Conservation (phyloP, 2,888 invertebrate genomes). For the Myathropa florea region DNA sequence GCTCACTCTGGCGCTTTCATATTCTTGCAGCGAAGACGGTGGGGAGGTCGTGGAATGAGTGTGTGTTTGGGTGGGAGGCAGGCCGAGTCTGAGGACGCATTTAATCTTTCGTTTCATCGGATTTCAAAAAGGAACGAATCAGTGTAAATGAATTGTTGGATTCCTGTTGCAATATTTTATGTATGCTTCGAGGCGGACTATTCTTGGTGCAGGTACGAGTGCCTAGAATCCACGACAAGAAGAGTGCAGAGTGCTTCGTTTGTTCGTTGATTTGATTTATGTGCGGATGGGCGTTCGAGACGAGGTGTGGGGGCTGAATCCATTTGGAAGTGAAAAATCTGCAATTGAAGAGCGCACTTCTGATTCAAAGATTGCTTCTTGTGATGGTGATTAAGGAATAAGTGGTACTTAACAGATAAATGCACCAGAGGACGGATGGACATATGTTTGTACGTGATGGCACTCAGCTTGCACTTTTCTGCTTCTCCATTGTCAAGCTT, state of each 20-base stretch:
- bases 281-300: neutral
- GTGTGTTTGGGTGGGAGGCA: constrained; percentile 28
- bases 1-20: neutral
- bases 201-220: constrained; percentile 20
- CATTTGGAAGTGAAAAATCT: neutral
- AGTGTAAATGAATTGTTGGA: constrained; percentile 68
- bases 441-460: too few species aligned
- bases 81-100: constrained; percentile 47
- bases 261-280: neutral
- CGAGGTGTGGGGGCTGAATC: neutral
- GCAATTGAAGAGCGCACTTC: neutral
- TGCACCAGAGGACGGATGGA: neutral
- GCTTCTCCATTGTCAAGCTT: too few species aligned
- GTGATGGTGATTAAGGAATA: neutral
- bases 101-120: constrained; percentile 67
- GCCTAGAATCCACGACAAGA: neutral
- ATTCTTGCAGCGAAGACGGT: neutral
- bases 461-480: neutral
- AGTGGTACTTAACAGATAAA: neutral
- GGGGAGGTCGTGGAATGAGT: constrained; percentile 3
- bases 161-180: constrained; percentile 57
- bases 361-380: neutral
- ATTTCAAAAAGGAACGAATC: constrained; percentile 59
- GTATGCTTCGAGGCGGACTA: constrained; percentile 7
- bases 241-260: neutral